These are phyloP conservation scores for Coreius guichenoti DNA, from an alignment of 2,797 vertebrate species.

Conservation along the genomic window DNA sequence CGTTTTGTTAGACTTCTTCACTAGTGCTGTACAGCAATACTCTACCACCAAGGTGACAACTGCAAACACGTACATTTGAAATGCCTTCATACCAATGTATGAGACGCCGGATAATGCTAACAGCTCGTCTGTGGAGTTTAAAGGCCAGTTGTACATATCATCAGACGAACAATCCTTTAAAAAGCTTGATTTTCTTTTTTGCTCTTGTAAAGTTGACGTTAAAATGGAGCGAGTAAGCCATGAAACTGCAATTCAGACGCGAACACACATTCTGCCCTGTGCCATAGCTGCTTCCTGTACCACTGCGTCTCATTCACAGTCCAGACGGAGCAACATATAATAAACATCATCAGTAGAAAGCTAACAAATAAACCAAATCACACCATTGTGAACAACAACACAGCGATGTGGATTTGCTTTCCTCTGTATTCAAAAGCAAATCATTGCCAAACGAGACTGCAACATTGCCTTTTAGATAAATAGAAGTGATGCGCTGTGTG, in stretches of 20 bases:
- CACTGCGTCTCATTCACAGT: constrained; percentile 36
- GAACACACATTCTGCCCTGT: constrained; percentile 67
- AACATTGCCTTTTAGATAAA: constrained; percentile 42
- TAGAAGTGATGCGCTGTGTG: constrained; percentile 21
- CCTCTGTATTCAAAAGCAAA: constrained; percentile 7
- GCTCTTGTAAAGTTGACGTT: constrained; percentile 32
- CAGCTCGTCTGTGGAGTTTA: constrained; percentile 24
- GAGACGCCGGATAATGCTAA: constrained; percentile 11
- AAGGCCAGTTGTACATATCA: constrained; percentile 38
- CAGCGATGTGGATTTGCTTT: constrained; percentile 8
- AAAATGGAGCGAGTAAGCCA: constrained; percentile 54
- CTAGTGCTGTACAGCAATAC: constrained; percentile 65
- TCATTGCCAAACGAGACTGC: constrained; percentile 36
- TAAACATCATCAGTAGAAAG: constrained; percentile 4
- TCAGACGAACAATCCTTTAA: constrained; percentile 31
- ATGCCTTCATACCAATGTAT: constrained; percentile 47
- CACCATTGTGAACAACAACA: constrained; percentile 24
- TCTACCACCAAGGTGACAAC: constrained; percentile 39
- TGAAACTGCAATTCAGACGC: constrained; percentile 68
- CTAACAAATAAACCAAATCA: constrained; percentile 7
- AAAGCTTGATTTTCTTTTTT: constrained; percentile 21
- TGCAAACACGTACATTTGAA: constrained; percentile 41
- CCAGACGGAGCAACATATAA: not conserved
- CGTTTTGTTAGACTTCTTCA: constrained; percentile 59
- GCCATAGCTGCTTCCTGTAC: constrained; percentile 70